Evolutionary conservation across 2,888 invertebrate genomes (phyloP).

Genomic region (Tolmerus cingulatus): DNA sequence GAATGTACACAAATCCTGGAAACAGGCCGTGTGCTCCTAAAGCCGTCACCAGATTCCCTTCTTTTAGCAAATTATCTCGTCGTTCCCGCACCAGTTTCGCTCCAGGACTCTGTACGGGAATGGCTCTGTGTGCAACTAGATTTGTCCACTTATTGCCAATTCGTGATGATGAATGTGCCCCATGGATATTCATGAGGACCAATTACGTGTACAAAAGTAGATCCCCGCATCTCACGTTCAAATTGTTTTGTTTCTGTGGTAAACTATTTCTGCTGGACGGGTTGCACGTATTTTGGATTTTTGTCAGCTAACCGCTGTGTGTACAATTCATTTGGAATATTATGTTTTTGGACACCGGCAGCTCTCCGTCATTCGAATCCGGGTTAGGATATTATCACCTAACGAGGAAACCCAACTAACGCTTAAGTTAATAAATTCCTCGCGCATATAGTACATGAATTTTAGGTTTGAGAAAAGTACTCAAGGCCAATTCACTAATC

Average conservation of each 20-base stretch:
- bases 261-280: slow-evolving; percentile 49
- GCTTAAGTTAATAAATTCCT: not conserved
- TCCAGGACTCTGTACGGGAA: not conserved
- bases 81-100: not conserved
- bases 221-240: slow-evolving; percentile 26
- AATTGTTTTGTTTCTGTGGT: slow-evolving; percentile 25
- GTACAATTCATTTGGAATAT: slow-evolving; percentile 52
- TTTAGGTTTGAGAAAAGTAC: not conserved
- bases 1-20: not conserved
- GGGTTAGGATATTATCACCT: not conserved
- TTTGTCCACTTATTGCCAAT: slow-evolving; percentile 53
- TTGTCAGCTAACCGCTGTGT: slow-evolving; percentile 53
- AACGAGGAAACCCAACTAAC: not conserved
- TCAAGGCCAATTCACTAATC: not conserved
- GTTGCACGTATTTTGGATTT: slow-evolving; percentile 54
- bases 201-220: slow-evolving; percentile 53
- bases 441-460: not conserved
- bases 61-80: slow-evolving; percentile 36
- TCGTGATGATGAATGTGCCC: slow-evolving; percentile 54
- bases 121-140: slow-evolving; percentile 10
- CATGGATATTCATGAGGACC: slow-evolving; percentile 53
- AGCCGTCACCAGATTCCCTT: slow-evolving; percentile 38
- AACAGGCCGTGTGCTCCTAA: not conserved
- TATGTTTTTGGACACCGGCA: slow-evolving; percentile 44
- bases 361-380: not conserved